Evolutionary conservation across 2,113 vertebrate genomes (phyloP).

Genomic region (Sorex araneus): DNA sequence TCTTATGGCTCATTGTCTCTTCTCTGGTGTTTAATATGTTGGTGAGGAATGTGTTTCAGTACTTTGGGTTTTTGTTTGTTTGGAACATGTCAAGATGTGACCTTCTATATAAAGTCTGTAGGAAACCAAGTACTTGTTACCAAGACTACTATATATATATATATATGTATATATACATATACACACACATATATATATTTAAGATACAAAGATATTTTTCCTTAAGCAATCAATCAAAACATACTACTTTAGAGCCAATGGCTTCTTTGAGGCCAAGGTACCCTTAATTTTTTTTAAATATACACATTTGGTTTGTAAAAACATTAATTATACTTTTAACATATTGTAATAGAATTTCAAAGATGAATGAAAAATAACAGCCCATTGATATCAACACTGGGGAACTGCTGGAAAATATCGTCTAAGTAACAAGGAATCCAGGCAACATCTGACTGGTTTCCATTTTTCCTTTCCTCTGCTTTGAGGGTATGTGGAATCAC

Average conservation of each 20-base stretch:
- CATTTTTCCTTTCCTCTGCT: background rate
- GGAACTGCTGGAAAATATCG: background rate
- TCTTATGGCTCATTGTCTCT: background rate
- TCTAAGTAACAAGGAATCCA: background rate
- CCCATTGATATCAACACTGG: background rate
- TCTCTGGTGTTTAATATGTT: background rate
- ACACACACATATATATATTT: too few species aligned
- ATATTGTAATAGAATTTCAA: background rate
- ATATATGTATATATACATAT: too few species aligned
- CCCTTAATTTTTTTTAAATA: background rate
- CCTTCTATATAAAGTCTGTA: background rate
- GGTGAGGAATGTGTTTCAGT: background rate
- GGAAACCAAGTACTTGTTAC: background rate
- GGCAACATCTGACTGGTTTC: background rate
- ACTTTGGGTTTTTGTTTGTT: background rate
- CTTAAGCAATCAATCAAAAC: background rate
- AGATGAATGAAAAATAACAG: background rate
- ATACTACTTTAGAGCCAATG: slow-evolving; percentile 35
- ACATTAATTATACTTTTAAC: background rate
- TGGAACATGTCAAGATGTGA: background rate
- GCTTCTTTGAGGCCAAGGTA: background rate
- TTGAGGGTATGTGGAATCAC: background rate
- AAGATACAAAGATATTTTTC: background rate
- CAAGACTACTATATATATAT: background rate
- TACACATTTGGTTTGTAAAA: background rate